Evolutionary conservation across 2,113 vertebrate genomes (phyloP), one percentile per base, ranked within the genome.

Genomic region (Sebastes schlegelii): DNA sequence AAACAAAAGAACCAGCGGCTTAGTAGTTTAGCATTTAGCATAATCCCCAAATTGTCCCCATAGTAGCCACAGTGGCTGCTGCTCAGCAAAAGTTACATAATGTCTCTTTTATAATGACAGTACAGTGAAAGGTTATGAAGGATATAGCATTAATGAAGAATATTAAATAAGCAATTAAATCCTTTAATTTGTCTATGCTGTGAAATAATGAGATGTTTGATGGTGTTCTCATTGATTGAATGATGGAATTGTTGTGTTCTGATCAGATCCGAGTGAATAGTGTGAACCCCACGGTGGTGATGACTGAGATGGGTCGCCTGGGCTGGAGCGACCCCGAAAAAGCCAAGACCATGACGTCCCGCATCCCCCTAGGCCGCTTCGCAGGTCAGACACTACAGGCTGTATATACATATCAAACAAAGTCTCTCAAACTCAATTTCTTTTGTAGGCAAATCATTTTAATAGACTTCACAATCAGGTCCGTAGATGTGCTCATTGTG

Each of bases 241-340:
- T 34, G 26, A 34, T 34, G 26, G 26, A 34, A 0, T 34, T 34
- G 26, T 26, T 26, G 13, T 90, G 49, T 60, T 87, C 13, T 74
- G 57, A 23, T 45, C 93, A 99, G 98, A 98, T 99, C 85, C 95
- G 98, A 2, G 97, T 99, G 87, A 99, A 99, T 79, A 93, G 96
- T 0, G 96, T 99, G 68, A 99, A 99, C 86, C 98, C 98, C 73
- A 99, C 98, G 0, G 98, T 99, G 77, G 98, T 99, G 86, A 96
- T 99, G 98, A 99, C 98, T 0, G 89, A 96, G 45, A 99, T 99
- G 98, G 98, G 97, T 13, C 96, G 92, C 60, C 58, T 93, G 74
- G 96, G 95, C 84, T 99, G 98, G 98, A 98, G 95, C 0, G 92
- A 99, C 80, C 95, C 98, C 0, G 91, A 94, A 67, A 98, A 98